Base-by-base conservation (phyloP, 2,113 vertebrate genomes). In the Melanerpes aurifrons region DNA sequence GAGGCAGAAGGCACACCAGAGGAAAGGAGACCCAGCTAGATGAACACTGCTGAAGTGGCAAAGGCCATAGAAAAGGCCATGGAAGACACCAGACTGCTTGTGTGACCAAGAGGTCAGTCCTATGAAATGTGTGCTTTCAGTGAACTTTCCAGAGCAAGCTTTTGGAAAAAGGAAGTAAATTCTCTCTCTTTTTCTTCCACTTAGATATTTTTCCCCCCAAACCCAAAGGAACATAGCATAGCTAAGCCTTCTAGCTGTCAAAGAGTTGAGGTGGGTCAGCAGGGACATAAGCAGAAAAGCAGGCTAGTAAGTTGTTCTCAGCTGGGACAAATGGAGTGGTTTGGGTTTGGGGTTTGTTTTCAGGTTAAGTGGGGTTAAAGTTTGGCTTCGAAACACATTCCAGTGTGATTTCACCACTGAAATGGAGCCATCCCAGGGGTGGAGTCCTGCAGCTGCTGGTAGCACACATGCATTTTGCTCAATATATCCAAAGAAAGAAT, bases 381-480 rank as follows among this genome's bases (percentile, higher is more conserved):
- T 71, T 87, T 87, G 79, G 61, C 92, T 48, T 8, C 93, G 79
- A 86, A 92, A 40, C 61, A 71, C 89, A 89, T 95, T 95, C 93
- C 87, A 69, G 35, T 16, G 32, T 90, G 94, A 95, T 89, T 96
- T 96, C 93, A 94, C 86, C 80, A 91, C 69, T 87, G 96, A 95
- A 95, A 95, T 29, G 16, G 53, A 93, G 87, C 87, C 87, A 91
- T 87, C 82, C 57, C 87, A 86, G 69, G 89, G 89, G 93, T 92
- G 94, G 94, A 94, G 89, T 35, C 85, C 66, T 83, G 76, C 93
- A 96, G 91, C 89, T 95, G 94, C 82, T 95, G 85, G 79, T 93
- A 88, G 87, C 4, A 0, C 92, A 88, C 66, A 83, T 70, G 74
- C 24, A 79, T 74, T 95, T 95, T 87, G 82, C 75, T 91, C 87